Evolutionary conservation across 2,797 vertebrate genomes (phyloP), one percentile per base, ranked within the genome.

Genomic region (Neosilurus mollespiculum): DNA sequence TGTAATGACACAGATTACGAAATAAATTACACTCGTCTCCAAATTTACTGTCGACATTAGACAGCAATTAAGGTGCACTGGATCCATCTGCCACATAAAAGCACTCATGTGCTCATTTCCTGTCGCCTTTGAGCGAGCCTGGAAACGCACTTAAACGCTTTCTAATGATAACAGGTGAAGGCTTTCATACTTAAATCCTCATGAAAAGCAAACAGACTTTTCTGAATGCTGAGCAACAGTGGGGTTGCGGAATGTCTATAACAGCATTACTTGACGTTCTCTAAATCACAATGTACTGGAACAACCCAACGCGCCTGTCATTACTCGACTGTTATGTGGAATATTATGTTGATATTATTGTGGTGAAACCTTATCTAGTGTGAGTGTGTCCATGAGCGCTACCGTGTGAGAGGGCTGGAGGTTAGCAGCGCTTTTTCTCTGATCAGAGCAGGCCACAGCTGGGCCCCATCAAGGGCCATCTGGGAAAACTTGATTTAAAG

Each of bases 401-500:
- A 86, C 80, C 86, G 84, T 85, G 83, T 24, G 81, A 80, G 82
- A 76, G 69, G 65, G 58, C 65, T 37, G 70, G 77, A 83, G 76
- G 75, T 80, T 81, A 83, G 83, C 59, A 73, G 78, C 79, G 84
- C 85, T 78, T 64, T 83, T 49, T 24, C 73, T 89, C 89, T 90
- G 89, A 90, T 89, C 86, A 85, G 82, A 64, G 84, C 71, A 66
- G 91, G 90, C 87, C 87, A 89, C 94, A 95, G 92, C 94, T 94
- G 94, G 91, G 86, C 90, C 91, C 92, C 90, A 92, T 95, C 94
- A 94, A 1, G 86, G 88, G 87, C 93, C 93, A 94, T 94, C 91
- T 94, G 94, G 93, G 91, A 94, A 88, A 91, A 86, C 92, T 94
- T 94, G 93, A 94, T 94, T 93, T 89, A 87, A 89, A 93, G 91